A percentile compares a stretch with the other conserved stretches of the same genome.
These are phyloP conservation scores for Xiphydria camelus DNA, from an alignment of 2,888 invertebrate species.

Conservation along the genomic window DNA sequence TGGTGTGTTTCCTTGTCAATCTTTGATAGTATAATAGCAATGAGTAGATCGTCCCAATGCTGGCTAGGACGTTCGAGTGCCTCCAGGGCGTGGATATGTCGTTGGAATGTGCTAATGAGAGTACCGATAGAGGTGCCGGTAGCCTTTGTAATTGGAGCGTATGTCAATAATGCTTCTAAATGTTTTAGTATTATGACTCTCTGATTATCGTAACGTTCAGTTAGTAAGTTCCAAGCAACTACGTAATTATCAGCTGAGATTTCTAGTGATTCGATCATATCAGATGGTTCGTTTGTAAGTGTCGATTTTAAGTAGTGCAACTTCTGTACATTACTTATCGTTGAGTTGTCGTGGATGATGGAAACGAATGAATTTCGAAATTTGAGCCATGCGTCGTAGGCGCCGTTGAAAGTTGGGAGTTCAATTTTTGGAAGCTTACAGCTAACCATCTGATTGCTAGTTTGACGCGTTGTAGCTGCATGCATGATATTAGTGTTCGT, in stretches of 20 bases:
- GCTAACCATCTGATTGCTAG: not conserved
- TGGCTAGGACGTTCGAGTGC: not conserved
- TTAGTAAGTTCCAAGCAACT: constrained; percentile 12
- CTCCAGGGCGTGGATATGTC: not conserved
- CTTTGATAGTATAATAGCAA: not conserved
- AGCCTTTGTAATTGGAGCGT: not conserved
- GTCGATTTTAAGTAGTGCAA: constrained; percentile 20
- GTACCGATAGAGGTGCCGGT: not conserved
- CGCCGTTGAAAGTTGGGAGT: constrained; percentile 15
- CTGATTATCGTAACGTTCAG: constrained; percentile 14
- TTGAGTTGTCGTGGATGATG: constrained; percentile 10
- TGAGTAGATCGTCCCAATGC: not conserved
- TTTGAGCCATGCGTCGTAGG: constrained; percentile 13
- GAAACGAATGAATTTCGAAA: constrained; percentile 14
- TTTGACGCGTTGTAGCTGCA: not conserved
- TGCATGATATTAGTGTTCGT: not conserved
- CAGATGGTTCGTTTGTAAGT: constrained; percentile 10
- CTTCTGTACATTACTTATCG: constrained; percentile 11
- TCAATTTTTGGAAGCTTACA: not conserved
- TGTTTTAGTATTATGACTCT: no score
- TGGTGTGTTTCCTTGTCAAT: not conserved
- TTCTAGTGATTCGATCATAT: constrained; percentile 18
- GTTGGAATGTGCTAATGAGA: not conserved
- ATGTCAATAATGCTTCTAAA: not conserved
- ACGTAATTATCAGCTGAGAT: constrained; percentile 15